phyloP scores from a whole-genome alignment of 2,797 vertebrate genomes.

The Argyrosomus regius region DNA sequence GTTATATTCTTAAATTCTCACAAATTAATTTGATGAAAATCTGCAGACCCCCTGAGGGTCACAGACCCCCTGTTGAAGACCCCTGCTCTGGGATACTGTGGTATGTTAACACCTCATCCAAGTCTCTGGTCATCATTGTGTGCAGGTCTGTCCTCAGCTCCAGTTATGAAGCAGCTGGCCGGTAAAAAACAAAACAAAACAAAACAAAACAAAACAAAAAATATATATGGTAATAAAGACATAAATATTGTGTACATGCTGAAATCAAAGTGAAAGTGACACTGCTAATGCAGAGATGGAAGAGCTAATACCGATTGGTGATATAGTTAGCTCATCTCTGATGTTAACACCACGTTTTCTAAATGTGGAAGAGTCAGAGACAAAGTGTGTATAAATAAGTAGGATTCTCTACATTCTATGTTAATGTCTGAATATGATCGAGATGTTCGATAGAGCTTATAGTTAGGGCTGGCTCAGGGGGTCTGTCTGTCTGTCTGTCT shows the following conservation, averaged over 20 bases:
- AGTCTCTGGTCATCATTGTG: not conserved
- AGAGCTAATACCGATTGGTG: not conserved
- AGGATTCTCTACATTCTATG: not conserved
- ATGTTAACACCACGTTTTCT: not conserved
- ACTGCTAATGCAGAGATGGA: not conserved
- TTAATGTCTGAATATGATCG: not conserved
- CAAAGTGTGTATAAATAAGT: not conserved
- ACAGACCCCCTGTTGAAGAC: no score
- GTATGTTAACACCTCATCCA: not conserved
- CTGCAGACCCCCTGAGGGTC: no score
- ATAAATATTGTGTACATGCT: not conserved
- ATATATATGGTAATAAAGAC: not conserved
- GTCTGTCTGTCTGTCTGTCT: no score
- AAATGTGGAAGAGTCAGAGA: not conserved
- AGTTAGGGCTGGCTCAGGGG: no score
- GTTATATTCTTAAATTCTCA: no score
- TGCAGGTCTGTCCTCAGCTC: not conserved
- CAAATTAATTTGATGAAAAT: no score
- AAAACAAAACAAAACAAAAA: not conserved
- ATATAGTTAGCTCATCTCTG: not conserved
- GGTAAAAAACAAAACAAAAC: not conserved
- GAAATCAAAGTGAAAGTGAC: not conserved
- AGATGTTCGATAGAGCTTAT: no score
- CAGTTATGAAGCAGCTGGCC: no score
- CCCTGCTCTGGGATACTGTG: not conserved